Evolutionary conservation across 2,797 vertebrate species (phyloP), one percentile per base, ranked within the genome.

Genomic region (Kryptopterus vitreolus): DNA sequence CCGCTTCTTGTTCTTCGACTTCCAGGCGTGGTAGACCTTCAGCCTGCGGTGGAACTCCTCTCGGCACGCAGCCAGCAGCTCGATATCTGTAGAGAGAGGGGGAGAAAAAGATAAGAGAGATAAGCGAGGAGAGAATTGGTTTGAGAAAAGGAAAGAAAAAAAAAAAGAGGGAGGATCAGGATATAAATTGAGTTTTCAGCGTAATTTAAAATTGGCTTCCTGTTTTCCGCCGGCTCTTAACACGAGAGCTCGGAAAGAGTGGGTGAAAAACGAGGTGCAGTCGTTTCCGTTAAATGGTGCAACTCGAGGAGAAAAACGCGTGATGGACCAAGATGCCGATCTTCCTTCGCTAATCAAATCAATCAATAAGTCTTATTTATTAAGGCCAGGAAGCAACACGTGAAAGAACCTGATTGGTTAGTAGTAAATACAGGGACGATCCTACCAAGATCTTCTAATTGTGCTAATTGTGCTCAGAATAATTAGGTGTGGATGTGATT

Each of bases 11-110:
- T 99, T 99, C 95, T 96, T 99, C 88, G 98, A 95, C 87, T 99
- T 99, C 98, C 98, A 99, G 0, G 97, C 94, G 72, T 99, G 98
- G 82, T 99, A 99, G 6, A 99, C 98, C 91, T 99, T 99, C 86
- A 99, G 93, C 55, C 98, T 94, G 33, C 98, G 95, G 86, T 99
- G 98, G 87, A 99, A 99, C 90, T 99, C 98, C 89, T 99, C 97
- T 87, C 98, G 94, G 93, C 98, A 99, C 75, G 98, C 95, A 0
- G 96, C 98, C 92, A 99, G 85, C 72, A 99, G 92, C 80, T 99
- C 98, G 46, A 99, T 98, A 91, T 99, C 98, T 99, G 89, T 85
- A 85, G 69, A n/a, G n/a, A n/a, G n/a, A n/a, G n/a, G n/a, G n/a
- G 26, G 24, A 68, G 58, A 5, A 58, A 13, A 22, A 57, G 33